Conservation (phyloP, 2,888 invertebrate genomes). For the Mongoloraphidia duomilia region DNA sequence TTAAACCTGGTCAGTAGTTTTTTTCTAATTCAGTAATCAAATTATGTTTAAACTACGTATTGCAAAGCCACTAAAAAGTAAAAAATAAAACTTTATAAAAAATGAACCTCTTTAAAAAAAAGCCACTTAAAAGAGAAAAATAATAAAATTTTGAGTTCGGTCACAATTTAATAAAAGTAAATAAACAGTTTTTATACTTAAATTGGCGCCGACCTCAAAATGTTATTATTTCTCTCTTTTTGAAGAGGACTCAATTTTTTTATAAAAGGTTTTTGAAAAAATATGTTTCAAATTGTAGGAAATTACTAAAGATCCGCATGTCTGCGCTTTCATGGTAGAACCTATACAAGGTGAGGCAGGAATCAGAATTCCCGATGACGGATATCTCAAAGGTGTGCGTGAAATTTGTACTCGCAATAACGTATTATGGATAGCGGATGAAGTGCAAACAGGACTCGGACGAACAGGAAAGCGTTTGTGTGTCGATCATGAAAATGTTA, state of each 20-base stretch:
- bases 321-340: conserved; percentile 75
- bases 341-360: conserved; percentile 83
- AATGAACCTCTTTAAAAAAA: background rate
- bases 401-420: conserved; percentile 62
- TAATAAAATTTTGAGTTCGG: no score
- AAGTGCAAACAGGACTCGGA: conserved; percentile 73
- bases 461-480: conserved; percentile 64
- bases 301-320: conserved; percentile 45
- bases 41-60: no score
- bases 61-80: no score
- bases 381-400: conserved; percentile 55
- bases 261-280: background rate
- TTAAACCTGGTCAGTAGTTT: no score
- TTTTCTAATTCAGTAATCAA: no score
- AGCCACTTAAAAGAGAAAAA: no score
- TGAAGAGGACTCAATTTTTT: background rate
- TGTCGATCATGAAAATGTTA: conserved; percentile 57
- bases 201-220: background rate
- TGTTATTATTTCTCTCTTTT: conserved; percentile 1
- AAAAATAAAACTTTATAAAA: no score
- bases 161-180: no score
- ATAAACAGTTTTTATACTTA: no score
- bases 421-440: conserved; percentile 72
- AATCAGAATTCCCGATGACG: conserved; percentile 56
- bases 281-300: conserved; percentile 25